These are phyloP conservation scores for Tricholaema leucomelas DNA, from an alignment of 2,113 vertebrate species.

Conservation along the genomic window DNA sequence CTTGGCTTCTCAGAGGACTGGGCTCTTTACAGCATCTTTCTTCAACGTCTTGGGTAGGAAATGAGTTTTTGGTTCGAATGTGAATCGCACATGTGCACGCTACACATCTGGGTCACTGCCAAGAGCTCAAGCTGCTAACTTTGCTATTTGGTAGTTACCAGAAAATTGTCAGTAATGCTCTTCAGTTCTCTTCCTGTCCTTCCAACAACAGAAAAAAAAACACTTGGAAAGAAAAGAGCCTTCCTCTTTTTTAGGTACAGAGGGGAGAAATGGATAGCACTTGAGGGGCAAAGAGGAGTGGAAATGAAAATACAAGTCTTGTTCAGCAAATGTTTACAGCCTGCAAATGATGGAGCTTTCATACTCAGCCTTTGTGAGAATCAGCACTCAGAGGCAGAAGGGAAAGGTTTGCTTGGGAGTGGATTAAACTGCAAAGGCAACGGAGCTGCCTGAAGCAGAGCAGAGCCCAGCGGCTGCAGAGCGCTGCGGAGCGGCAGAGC, in stretches of 20 bases:
- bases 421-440: conserved; percentile 8
- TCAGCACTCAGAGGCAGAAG: neutral
- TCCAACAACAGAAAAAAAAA: conserved; percentile 14
- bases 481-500: neutral
- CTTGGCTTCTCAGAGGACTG: neutral
- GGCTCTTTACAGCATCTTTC: conserved; percentile 13
- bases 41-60: conserved; percentile 52
- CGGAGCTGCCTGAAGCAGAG: neutral
- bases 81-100: conserved; percentile 58
- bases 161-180: conserved; percentile 37
- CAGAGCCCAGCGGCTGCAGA: conserved; percentile 5
- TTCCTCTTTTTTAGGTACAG: neutral
- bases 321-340: conserved; percentile 16
- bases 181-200: conserved; percentile 43
- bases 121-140: conserved; percentile 25
- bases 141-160: conserved; percentile 43
- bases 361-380: conserved; percentile 2
- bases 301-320: neutral
- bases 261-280: conserved; percentile 34
- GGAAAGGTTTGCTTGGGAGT: neutral
- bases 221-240: conserved; percentile 25
- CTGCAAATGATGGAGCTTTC: conserved; percentile 36
- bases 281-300: conserved; percentile 5
- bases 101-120: conserved; percentile 35
- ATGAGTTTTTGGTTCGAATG: conserved; percentile 47